Evolutionary conservation across 2,797 vertebrate species (phyloP).

Genomic region (Odontamblyopus lacepedii): DNA sequence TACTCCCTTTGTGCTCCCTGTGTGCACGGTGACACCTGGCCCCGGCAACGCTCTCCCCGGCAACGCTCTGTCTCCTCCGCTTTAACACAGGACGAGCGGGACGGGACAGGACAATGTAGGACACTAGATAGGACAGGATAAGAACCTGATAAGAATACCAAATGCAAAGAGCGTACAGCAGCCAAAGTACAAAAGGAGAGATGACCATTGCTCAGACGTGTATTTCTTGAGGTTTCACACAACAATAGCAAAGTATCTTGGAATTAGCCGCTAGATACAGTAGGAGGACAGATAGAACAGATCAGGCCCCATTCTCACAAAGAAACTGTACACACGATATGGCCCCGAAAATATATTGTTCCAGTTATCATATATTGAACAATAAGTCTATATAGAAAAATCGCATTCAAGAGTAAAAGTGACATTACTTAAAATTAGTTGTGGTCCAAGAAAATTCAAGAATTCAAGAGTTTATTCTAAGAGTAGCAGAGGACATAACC

Average conservation of each 20-base stretch:
- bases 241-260: neutral
- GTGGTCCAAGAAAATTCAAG: neutral
- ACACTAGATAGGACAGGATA: constrained; percentile 24
- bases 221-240: constrained; percentile 5
- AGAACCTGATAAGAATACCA: constrained; percentile 2
- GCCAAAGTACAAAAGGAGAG: neutral
- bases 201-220: constrained; percentile 2
- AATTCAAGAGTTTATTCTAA: neutral
- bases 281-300: neutral
- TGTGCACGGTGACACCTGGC: constrained; percentile 78
- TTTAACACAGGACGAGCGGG: constrained; percentile 40
- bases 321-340: no score
- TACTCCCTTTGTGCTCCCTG: constrained; percentile 79
- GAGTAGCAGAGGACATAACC: neutral
- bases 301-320: neutral
- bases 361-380: no score
- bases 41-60: constrained; percentile 58
- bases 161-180: constrained; percentile 4
- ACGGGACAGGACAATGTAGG: constrained; percentile 34
- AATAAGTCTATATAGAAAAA: no score
- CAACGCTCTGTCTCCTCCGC: constrained; percentile 47
- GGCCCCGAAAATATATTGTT: no score
- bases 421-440: neutral
- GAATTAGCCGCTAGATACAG: neutral
- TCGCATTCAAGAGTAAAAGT: no score